phyloP scores from a whole-genome alignment of 1,140 invertebrate genomes.

The Planococcus citri region DNA sequence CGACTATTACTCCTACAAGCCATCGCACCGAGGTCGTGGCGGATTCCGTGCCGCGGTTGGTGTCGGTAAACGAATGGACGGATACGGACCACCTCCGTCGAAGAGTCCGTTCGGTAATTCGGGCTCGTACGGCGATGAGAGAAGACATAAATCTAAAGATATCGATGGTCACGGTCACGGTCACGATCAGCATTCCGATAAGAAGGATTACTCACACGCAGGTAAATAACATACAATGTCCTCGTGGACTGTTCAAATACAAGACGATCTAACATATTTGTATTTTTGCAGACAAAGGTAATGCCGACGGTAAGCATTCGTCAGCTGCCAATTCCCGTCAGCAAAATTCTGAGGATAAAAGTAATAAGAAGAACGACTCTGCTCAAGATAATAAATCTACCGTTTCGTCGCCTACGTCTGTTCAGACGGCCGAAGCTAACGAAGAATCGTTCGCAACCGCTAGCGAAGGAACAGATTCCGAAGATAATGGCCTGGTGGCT shows the following conservation, averaged over 20 bases:
- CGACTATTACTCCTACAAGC: constrained; percentile 7
- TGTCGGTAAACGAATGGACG: constrained; percentile 47
- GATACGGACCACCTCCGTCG: constrained; percentile 56
- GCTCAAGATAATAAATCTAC: neutral
- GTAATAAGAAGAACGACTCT: neutral
- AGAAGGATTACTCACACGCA: too few relatives aligned
- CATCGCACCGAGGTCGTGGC: constrained; percentile 24
- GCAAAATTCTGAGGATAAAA: neutral
- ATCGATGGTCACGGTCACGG: too few relatives aligned
- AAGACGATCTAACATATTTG: too few relatives aligned
- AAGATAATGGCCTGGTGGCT: neutral
- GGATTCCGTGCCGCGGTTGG: constrained; percentile 32
- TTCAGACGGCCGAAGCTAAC: neutral
- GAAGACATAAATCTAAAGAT: neutral
- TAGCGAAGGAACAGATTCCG: neutral
- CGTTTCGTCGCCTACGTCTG: neutral
- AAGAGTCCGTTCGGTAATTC: constrained; percentile 50
- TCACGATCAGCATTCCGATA: too few relatives aligned
- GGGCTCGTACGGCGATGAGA: neutral
- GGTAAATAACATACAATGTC: too few relatives aligned
- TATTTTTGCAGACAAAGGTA: neutral
- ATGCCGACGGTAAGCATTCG: neutral
- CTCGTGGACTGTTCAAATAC: too few relatives aligned
- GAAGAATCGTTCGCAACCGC: constrained; percentile 10
- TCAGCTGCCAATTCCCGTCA: neutral